A percentile compares a stretch with the other conserved stretches of the same genome.
These are phyloP conservation scores for Hyposmocoma kahamanoa DNA, from an alignment of 1,140 invertebrate genomes.

Conservation along the genomic window DNA sequence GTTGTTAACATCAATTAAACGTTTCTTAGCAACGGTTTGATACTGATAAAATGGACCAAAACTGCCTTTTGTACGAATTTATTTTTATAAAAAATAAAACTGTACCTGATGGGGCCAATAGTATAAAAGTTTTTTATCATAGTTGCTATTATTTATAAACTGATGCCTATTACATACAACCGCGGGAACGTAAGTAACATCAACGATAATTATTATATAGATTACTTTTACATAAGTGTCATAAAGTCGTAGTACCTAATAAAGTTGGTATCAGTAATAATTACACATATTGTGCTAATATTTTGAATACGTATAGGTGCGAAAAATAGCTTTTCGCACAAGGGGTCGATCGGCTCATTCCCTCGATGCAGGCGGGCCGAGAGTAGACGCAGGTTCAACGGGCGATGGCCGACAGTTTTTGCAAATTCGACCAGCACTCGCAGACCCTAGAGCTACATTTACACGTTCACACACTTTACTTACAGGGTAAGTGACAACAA, in stretches of 20 bases:
- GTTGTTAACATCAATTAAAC: no score
- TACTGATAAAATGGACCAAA: constrained; percentile 51
- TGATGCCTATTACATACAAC: constrained; percentile 63
- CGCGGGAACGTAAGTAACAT: constrained; percentile 60
- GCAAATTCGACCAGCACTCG: constrained; percentile 65
- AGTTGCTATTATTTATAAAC: constrained; percentile 27
- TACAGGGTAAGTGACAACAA: constrained; percentile 39
- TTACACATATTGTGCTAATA: background rate
- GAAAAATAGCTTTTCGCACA: constrained; percentile 59
- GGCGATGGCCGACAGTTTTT: constrained; percentile 62
- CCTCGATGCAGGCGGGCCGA: constrained; percentile 45
- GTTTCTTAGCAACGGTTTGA: constrained; percentile 44
- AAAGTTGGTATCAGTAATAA: background rate
- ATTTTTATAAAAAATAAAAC: constrained; percentile 40
- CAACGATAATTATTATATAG: background rate
- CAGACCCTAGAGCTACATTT: constrained; percentile 42
- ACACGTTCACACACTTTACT: constrained; percentile 45
- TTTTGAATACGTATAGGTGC: constrained; percentile 42
- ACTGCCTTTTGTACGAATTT: constrained; percentile 61
- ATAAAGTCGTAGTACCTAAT: background rate
- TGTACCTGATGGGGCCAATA: constrained; percentile 47
- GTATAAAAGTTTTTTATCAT: constrained; percentile 30
- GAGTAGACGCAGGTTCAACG: constrained; percentile 36
- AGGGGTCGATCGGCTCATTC: constrained; percentile 66
- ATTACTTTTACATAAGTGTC: background rate